Conservation (phyloP, 1,140 invertebrate genomes). For the Dendroctonus ponderosae region DNA sequence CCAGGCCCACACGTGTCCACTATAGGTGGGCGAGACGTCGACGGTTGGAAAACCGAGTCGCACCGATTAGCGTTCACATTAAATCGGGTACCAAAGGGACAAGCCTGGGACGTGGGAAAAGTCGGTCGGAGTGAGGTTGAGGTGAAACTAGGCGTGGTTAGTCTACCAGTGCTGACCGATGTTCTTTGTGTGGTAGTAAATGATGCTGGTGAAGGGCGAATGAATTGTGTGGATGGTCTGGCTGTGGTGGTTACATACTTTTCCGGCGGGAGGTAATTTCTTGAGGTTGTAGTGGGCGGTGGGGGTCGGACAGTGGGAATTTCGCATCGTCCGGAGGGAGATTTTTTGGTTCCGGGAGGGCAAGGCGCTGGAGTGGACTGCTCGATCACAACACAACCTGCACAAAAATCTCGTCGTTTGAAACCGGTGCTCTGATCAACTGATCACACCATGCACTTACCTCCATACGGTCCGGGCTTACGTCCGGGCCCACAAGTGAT, state of each 20-base stretch:
- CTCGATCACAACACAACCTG: constrained; percentile 8
- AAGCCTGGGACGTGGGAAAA: constrained; percentile 23
- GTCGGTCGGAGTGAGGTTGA: constrained; percentile 8
- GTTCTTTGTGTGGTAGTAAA: constrained; percentile 30
- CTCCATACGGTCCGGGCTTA: constrained; percentile 17
- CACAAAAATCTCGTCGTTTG: background rate
- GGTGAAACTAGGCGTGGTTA: constrained; percentile 10
- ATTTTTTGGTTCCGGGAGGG: constrained; percentile 29
- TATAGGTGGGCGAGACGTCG: background rate
- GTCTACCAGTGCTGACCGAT: constrained; percentile 18
- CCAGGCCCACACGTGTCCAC: constrained; percentile 13
- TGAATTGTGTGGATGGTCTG: constrained; percentile 25
- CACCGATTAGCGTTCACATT: constrained; percentile 20
- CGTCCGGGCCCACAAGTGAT: constrained; percentile 21
- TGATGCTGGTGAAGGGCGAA: constrained; percentile 31
- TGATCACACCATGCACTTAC: background rate
- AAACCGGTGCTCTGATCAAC: background rate
- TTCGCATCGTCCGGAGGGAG: constrained; percentile 28
- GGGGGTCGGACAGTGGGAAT: constrained; percentile 13
- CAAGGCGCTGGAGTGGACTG: constrained; percentile 10
- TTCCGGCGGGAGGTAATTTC: constrained; percentile 32
- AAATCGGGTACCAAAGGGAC: constrained; percentile 27
- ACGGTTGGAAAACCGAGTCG: constrained; percentile 16
- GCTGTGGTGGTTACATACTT: constrained; percentile 32
- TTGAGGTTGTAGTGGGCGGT: constrained; percentile 16